Conservation (phyloP, 2,888 invertebrate genomes). For the Apodemia hepburni region DNA sequence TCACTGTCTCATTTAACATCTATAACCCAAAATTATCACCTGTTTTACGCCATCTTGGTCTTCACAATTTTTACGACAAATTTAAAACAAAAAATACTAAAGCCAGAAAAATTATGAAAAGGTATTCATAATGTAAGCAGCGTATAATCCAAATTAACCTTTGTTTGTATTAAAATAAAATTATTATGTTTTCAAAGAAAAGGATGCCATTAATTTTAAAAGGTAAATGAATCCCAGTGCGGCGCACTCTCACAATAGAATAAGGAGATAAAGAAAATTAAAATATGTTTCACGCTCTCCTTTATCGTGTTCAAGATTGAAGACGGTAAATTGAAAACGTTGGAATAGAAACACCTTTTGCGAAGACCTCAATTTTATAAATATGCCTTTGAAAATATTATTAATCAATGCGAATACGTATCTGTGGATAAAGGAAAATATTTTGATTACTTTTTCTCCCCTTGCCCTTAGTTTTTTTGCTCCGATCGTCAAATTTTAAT, state of each 20-base stretch:
- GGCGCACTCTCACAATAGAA: slow-evolving; percentile 18
- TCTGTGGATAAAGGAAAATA: background rate
- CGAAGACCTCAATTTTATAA: slow-evolving; percentile 19
- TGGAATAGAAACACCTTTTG: slow-evolving; percentile 15
- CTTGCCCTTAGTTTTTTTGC: background rate
- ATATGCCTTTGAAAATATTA: slow-evolving; percentile 31
- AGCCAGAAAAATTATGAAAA: no score
- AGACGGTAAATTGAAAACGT: slow-evolving; percentile 19
- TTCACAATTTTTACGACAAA: no score
- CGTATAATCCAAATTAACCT: slow-evolving; percentile 12
- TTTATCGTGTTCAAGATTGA: slow-evolving; percentile 18
- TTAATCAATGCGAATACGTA: background rate
- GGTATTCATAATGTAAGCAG: slow-evolving; percentile 2
- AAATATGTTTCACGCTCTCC: slow-evolving; percentile 20
- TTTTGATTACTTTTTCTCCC: background rate
- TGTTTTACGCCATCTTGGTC: no score
- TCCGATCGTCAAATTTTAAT: no score
- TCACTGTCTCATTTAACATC: no score
- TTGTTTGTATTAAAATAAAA: slow-evolving; percentile 12
- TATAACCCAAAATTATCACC: no score
- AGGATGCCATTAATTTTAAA: slow-evolving; percentile 18
- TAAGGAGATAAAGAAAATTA: slow-evolving; percentile 21
- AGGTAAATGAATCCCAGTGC: slow-evolving; percentile 20
- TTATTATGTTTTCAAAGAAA: slow-evolving; percentile 13
- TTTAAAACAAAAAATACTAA: no score